A percentile compares a stretch with the other conserved stretches of the same genome.
Conservation (phyloP, 2,113 vertebrate species). For the Trochalopteron elliotii region DNA sequence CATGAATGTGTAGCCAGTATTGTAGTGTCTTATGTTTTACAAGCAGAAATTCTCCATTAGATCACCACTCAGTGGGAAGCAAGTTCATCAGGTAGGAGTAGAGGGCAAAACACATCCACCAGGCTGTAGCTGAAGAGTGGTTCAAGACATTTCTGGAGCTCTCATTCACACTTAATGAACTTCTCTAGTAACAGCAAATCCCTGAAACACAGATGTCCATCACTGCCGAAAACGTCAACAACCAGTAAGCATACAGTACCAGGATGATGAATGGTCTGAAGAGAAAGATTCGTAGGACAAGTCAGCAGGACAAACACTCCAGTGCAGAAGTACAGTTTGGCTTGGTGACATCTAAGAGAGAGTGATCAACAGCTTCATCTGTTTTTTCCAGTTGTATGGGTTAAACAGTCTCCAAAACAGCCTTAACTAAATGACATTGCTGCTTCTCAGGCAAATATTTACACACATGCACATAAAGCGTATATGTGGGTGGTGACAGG, state of each 20-base stretch:
- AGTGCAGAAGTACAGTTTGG: not conserved
- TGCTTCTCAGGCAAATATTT: not conserved
- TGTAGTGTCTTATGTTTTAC: not conserved
- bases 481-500: not conserved
- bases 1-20: not conserved
- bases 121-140: not conserved
- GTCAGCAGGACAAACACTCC: not conserved
- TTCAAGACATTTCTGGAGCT: not conserved
- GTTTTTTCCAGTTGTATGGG: not conserved
- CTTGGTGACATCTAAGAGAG: not conserved
- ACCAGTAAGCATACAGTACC: not conserved
- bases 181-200: not conserved
- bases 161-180: not conserved
- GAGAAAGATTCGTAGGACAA: not conserved
- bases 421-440: not conserved
- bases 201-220: not conserved
- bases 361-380: not conserved
- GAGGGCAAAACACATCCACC: accelerated
- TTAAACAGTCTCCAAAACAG: not conserved
- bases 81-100: not conserved
- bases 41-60: not conserved
- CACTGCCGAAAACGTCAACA: not conserved
- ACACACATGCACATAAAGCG: not conserved
- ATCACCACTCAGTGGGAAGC: not conserved
- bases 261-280: not conserved